Base-by-base conservation (phyloP, 2,113 vertebrate species). In the Coryphaenoides rupestris region DNA sequence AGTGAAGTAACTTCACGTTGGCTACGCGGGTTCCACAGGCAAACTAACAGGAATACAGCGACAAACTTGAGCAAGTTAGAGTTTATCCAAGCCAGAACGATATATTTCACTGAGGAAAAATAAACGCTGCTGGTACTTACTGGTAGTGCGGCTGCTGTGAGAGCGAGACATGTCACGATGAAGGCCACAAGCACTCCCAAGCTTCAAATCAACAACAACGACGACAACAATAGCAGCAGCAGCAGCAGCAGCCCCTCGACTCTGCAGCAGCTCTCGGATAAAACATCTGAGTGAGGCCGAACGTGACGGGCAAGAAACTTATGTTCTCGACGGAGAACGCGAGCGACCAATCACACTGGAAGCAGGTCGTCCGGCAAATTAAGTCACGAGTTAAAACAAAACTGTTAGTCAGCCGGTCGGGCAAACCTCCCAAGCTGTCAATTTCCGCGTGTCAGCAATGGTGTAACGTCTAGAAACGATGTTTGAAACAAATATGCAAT, bases 291-390 rank as follows among this genome's bases (percentile, higher is more conserved):
- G 2, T 75, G 72, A 59, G 62, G 57, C 47, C n/a, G 47, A 23
- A 15, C 19, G 33, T 58, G 40, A 52, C 53, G 13, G 26, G 33
- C 49, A 62, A 19, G 46, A 49, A 63, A 80, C 78, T 87, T 89
- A 85, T 86, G 79, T 21, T 6, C 54, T 24, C 13, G 60, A 74
- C 74, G 9, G 0, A 28, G 13, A 53, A 65, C 26, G 13, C 33
- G 70, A 78, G 60, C 73, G 68, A 60, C 86, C 84, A 86, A 88
- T 87, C 77, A 73, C 64, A 76, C 4, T 2, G 58, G 62, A n/a
- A 80, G 78, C 62, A 66, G 63, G 70, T 46, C 57, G n/a, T 68
- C 21, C 74, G 13, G 33, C 33, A 7, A 2, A 40, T 40, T 40
- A 40, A 40, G 33, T 40, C 33, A 40, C 13, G 33, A 40, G 33